Percentiles rank a stretch among this genome's conserved stretches.
Conservation (phyloP, 2,113 vertebrate genomes). For the Indicator maculatus region DNA sequence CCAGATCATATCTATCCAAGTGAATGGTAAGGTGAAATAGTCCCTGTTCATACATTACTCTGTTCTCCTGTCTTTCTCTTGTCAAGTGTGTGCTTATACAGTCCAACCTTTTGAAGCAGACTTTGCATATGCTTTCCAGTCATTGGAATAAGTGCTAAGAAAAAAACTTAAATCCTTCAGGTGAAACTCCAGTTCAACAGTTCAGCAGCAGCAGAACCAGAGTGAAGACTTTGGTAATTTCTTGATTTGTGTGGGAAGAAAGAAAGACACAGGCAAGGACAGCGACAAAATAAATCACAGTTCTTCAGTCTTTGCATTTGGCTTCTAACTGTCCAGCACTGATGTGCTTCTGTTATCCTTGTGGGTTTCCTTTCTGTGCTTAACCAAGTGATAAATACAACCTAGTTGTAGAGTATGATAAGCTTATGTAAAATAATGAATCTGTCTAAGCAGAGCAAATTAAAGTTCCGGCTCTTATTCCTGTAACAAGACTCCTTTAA, state of each 20-base stretch:
- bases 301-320: background rate
- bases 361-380: background rate
- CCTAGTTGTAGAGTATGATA: background rate
- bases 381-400: background rate
- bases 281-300: background rate
- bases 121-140: fast-evolving
- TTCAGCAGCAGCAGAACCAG: background rate
- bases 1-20: background rate
- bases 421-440: background rate
- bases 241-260: background rate
- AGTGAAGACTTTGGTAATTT: background rate
- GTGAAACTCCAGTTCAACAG: background rate
- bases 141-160: background rate
- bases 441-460: background rate
- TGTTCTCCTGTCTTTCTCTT: background rate
- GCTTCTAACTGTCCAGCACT: background rate
- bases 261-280: background rate
- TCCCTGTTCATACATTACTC: background rate
- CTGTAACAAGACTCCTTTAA: fast-evolving
- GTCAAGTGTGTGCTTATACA: background rate
- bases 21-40: background rate
- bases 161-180: background rate
- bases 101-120: background rate
- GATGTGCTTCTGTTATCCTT: background rate
- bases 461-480: background rate